phyloP scores from a whole-genome alignment of 2,888 invertebrate species.

The Cephus spinipes region DNA sequence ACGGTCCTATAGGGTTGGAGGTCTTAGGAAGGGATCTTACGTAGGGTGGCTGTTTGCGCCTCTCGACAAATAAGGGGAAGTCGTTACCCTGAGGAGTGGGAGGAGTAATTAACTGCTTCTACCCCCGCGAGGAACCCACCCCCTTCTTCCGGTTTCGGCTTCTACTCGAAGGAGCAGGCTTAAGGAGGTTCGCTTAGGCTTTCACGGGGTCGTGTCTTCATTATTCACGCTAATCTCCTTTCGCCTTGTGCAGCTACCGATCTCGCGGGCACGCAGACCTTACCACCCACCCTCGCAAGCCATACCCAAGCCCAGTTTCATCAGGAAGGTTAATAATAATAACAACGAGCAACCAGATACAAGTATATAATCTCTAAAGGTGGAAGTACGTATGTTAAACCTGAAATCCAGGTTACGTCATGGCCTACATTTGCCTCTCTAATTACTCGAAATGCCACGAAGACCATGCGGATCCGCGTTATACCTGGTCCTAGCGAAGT shows the following conservation, averaged over 20 bases:
- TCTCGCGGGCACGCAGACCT: constrained; percentile 1
- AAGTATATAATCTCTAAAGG: not conserved
- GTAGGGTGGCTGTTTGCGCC: constrained; percentile 59
- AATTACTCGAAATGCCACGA: not conserved
- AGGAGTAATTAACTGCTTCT: constrained; percentile 60
- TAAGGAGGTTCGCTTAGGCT: constrained; percentile 59
- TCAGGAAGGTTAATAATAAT: not conserved
- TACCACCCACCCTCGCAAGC: not conserved
- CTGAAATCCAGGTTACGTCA: not conserved
- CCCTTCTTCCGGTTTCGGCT: constrained; percentile 53
- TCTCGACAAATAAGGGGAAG: constrained; percentile 65
- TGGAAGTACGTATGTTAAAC: not conserved
- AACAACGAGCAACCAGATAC: not conserved
- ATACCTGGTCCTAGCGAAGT: not conserved
- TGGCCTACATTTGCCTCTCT: not conserved
- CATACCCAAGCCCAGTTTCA: not conserved
- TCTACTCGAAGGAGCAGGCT: constrained; percentile 56
- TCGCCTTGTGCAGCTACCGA: constrained; percentile 27
- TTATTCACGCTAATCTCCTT: constrained; percentile 64
- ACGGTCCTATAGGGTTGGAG: not conserved
- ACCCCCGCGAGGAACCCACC: constrained; percentile 38
- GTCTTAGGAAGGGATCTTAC: constrained; percentile 37
- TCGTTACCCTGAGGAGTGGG: constrained; percentile 55
- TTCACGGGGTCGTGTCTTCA: constrained; percentile 62
- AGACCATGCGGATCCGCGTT: not conserved